Conservation (phyloP, 2,888 invertebrate genomes). For the Eudasyphora cyanicolor region DNA sequence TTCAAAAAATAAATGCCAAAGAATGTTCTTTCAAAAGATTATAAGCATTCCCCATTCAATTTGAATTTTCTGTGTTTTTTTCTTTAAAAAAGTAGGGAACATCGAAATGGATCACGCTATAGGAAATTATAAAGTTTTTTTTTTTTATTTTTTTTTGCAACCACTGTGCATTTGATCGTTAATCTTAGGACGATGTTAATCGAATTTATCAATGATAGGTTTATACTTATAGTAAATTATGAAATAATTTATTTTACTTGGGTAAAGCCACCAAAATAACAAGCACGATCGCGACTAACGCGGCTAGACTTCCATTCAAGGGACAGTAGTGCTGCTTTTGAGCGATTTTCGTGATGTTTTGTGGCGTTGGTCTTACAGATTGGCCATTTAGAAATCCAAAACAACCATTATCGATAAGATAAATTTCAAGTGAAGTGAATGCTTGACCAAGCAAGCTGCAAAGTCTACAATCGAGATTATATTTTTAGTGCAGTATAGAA, state of each 20-base stretch:
- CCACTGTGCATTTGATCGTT: not conserved
- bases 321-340: not conserved
- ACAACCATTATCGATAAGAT: constrained; percentile 6
- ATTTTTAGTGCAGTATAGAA: too few relatives aligned
- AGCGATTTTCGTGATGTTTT: not conserved
- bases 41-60: too few relatives aligned
- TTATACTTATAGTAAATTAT: constrained; percentile 39
- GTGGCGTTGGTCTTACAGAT: not conserved
- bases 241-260: constrained; percentile 35
- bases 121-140: too few relatives aligned
- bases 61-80: too few relatives aligned
- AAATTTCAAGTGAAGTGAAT: not conserved
- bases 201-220: constrained; percentile 13
- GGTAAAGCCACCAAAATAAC: not conserved
- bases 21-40: too few relatives aligned
- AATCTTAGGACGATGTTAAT: constrained; percentile 6
- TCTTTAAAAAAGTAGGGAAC: too few relatives aligned
- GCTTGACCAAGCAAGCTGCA: not conserved
- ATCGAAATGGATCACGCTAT: too few relatives aligned
- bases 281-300: not conserved
- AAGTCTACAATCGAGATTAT: not conserved
- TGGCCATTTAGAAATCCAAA: not conserved
- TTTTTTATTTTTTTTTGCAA: not conserved
- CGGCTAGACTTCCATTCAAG: too few relatives aligned
- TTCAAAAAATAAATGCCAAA: too few relatives aligned